phyloP scores from a whole-genome alignment of 2,888 invertebrate genomes.

The Thecophora atra region DNA sequence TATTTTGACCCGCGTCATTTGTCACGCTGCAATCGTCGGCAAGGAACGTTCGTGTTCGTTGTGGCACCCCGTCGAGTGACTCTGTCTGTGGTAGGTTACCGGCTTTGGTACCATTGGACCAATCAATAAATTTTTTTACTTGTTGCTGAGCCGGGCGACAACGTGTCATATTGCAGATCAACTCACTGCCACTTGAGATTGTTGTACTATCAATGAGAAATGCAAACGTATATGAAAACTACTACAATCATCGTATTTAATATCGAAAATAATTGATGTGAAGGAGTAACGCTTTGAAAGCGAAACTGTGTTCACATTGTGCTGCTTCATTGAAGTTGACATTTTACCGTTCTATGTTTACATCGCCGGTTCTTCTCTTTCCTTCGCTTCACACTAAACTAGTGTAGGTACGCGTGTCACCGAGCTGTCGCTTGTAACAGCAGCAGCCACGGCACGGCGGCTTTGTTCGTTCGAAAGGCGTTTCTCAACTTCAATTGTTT shows the following conservation, averaged over 20 bases:
- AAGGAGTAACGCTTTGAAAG: constrained; percentile 49
- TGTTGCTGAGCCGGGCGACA: constrained; percentile 3
- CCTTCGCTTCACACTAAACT: neutral
- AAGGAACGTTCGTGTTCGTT: neutral
- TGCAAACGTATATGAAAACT: no score
- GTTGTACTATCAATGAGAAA: neutral
- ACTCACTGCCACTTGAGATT: constrained; percentile 15
- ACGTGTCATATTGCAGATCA: constrained; percentile 18
- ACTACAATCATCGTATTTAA: neutral
- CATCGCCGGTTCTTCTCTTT: neutral
- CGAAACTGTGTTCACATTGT: constrained; percentile 59
- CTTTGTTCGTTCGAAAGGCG: neutral
- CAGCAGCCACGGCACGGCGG: neutral
- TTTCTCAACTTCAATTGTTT: constrained; percentile 33
- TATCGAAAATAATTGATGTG: constrained; percentile 50
- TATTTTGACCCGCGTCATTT: constrained; percentile 52
- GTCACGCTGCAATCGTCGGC: constrained; percentile 44
- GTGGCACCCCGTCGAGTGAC: constrained; percentile 28
- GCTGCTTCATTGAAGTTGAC: constrained; percentile 9
- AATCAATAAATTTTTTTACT: constrained; percentile 1
- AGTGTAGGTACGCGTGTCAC: neutral
- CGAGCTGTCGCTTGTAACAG: neutral
- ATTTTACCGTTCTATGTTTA: neutral
- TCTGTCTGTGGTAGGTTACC: constrained; percentile 41
- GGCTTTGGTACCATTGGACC: neutral